Evolutionary conservation across 1,140 invertebrate species (phyloP).

Genomic region (Aphaenogaster rudis): DNA sequence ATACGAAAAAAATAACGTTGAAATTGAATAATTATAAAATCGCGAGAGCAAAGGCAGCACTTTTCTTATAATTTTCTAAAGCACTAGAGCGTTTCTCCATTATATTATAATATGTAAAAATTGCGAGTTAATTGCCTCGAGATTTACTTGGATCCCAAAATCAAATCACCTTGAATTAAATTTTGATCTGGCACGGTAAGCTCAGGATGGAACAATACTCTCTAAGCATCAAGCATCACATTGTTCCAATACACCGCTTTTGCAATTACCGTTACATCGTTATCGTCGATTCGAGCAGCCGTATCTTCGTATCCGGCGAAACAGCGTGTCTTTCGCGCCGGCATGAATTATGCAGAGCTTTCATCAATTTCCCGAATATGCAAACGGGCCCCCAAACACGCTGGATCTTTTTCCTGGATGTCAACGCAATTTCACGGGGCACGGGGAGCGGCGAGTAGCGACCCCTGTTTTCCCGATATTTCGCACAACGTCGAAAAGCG

Average conservation of each 20-base stretch:
- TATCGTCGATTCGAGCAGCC: constrained; percentile 4
- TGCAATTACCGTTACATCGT: constrained; percentile 21
- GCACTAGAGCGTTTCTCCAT: background rate
- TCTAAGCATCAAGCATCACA: background rate
- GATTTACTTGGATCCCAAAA: background rate
- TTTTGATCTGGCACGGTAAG: background rate
- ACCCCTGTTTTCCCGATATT: background rate
- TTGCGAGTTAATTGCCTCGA: background rate
- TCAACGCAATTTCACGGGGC: constrained; percentile 32
- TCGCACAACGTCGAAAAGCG: constrained; percentile 45
- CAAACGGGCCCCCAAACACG: constrained; percentile 11
- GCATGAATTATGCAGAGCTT: constrained; percentile 51
- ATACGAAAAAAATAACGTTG: background rate
- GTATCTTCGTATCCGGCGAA: constrained; percentile 27
- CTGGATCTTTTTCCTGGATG: constrained; percentile 40
- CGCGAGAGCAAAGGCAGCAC: background rate
- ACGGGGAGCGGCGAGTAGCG: background rate
- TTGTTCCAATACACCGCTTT: background rate
- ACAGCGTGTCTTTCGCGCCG: background rate
- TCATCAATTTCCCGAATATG: constrained; percentile 62
- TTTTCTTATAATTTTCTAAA: background rate
- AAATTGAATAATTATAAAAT: constrained; percentile 18
- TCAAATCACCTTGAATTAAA: background rate
- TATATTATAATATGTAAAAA: background rate
- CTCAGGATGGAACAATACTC: background rate